These are phyloP conservation scores for Melopsittacus undulatus DNA, from an alignment of 2,797 vertebrate species.

Conservation along the genomic window DNA sequence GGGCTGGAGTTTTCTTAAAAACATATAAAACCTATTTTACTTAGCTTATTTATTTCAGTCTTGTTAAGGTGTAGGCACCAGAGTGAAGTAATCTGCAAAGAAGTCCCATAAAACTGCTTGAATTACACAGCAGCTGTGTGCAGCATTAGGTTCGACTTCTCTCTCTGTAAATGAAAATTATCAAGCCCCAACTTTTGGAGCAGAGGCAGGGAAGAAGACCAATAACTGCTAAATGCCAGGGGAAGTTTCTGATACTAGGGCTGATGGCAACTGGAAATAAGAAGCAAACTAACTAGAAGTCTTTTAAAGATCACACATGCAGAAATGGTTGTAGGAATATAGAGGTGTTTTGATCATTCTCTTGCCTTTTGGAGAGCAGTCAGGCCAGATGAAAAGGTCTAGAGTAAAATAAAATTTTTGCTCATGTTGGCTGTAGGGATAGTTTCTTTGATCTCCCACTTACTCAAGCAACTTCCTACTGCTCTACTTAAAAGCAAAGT, in stretches of 20 bases:
- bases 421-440: conserved; percentile 1
- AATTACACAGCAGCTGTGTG: neutral
- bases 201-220: neutral
- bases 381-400: conserved; percentile 7
- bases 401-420: conserved; percentile 29
- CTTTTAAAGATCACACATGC: neutral
- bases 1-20: neutral
- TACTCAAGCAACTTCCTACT: conserved; percentile 38
- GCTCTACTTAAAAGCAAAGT: conserved; percentile 55
- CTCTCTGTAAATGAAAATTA: neutral
- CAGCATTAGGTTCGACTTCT: neutral
- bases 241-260: neutral
- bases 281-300: neutral
- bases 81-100: neutral
- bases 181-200: neutral
- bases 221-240: neutral
- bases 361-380: neutral
- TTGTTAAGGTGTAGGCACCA: neutral
- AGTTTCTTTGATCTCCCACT: conserved; percentile 51
- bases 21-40: neutral
- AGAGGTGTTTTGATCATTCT: neutral
- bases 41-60: neutral
- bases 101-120: neutral
- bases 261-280: neutral
- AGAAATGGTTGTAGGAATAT: neutral